A percentile compares a stretch with the other conserved stretches of the same genome.
Evolutionary conservation across 2,797 vertebrate species (phyloP).

Genomic region (Rhinoraja longicauda): DNA sequence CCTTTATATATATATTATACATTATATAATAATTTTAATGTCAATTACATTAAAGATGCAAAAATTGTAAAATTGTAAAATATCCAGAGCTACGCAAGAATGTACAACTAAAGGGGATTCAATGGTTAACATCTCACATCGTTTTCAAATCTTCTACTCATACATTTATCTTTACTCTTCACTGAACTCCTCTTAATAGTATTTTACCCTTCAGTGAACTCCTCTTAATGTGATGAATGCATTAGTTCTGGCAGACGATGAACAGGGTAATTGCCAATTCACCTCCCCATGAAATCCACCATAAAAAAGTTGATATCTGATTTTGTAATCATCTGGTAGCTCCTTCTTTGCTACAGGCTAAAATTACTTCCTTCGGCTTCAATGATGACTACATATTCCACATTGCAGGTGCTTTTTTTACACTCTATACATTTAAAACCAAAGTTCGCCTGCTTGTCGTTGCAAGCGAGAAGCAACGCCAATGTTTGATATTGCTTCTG

Average conservation of each 20-base stretch:
- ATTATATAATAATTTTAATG: neutral
- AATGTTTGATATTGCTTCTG: neutral
- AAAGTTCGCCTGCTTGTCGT: neutral
- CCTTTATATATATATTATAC: neutral
- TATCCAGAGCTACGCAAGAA: neutral
- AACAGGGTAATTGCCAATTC: neutral
- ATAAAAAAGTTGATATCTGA: neutral
- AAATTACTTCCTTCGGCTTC: neutral
- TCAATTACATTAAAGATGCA: neutral
- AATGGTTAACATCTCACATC: neutral
- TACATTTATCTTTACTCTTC: neutral
- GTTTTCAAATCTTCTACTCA: neutral
- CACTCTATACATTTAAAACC: neutral
- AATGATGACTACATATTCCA: neutral
- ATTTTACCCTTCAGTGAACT: slow-evolving; percentile 13
- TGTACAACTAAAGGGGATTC: neutral
- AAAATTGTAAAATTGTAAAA: neutral
- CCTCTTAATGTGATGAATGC: neutral
- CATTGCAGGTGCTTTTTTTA: neutral
- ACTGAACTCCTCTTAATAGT: neutral
- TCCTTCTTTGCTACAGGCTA: neutral
- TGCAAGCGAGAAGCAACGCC: neutral
- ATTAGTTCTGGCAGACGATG: neutral
- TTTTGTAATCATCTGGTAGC: neutral
- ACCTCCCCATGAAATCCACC: neutral